Evolutionary conservation across 2,888 invertebrate genomes (phyloP), one percentile per base, ranked within the genome.

Genomic region (Eupeodes latifasciatus): DNA sequence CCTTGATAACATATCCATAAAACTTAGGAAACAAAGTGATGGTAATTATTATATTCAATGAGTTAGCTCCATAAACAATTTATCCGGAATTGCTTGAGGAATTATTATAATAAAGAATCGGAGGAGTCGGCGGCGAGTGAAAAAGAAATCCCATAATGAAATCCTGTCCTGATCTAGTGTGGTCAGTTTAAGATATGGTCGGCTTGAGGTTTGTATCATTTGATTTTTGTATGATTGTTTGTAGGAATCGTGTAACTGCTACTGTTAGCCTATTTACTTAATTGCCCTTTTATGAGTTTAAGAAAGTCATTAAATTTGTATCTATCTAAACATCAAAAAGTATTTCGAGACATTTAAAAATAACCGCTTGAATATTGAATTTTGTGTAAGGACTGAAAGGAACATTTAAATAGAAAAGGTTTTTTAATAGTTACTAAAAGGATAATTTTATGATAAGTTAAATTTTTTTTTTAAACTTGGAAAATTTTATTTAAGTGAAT

Each of bases 261-360:
- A 74, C 80, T 74, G 80, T 81, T 81, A 36, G 14, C n/a, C n/a
- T 12, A n/a, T n/a, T 27, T 7, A 80, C 72, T 81, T 81, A 49
- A 81, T 57, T 57, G 55, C 12, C 16, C 5, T 74, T 74, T 81
- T 51, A 81, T 66, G 44, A 59, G 10, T 40, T 66, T 34, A 16
- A 36, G 19, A 64, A 57, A 66, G 72, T 19, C 64, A 27, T 72
- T 59, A 67, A 64, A 44, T 57, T 57, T 74, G 57, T 57, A 66
- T 62, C 57, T 74, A 57, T 74, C 64, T 19, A 10, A 47, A 40
- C 66, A 64, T 64, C 40, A 9, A 36, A 9, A 16, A 16, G 49
- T 34, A 34, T 36, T 59, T 59, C n/a, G 4, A 59, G 5, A 59
- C 3, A 59, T 34, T 27, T 59, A 6, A 59, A 59, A 36, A 59